Conservation (phyloP, 2,113 vertebrate genomes). For the Melanotaenia duboulayi region DNA sequence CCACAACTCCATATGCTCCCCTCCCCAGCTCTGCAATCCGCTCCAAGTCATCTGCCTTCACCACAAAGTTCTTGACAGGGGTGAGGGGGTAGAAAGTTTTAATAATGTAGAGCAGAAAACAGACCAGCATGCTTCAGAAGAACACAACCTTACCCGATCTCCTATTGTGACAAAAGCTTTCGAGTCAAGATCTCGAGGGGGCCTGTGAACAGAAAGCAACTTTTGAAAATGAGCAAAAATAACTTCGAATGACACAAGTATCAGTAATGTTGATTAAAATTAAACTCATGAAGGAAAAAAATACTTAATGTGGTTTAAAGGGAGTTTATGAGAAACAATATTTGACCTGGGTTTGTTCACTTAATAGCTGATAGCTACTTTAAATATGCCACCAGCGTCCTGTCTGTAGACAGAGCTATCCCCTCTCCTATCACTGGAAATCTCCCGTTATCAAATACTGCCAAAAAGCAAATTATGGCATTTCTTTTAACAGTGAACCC, state of each 20-base stretch:
- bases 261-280: neutral
- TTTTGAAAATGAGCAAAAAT: neutral
- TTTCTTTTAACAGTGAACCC: no score
- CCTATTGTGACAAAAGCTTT: constrained; percentile 96
- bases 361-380: neutral
- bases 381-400: neutral
- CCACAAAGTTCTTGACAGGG: constrained; percentile 92
- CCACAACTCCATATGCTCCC: constrained; percentile 97
- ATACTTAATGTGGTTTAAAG: no score
- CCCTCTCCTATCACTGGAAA: no score
- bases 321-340: no score
- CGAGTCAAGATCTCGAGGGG: constrained; percentile 95
- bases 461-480: no score
- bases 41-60: constrained; percentile 98
- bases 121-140: neutral
- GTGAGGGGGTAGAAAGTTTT: neutral
- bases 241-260: neutral
- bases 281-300: neutral
- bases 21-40: constrained; percentile 93
- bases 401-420: neutral
- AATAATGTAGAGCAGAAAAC: neutral
- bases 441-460: no score
- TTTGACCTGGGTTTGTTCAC: no score
- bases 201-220: constrained; percentile 77
- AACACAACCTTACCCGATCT: constrained; percentile 86